phyloP scores from a whole-genome alignment of 2,888 invertebrate genomes.

The Drosophila macrothrix region DNA sequence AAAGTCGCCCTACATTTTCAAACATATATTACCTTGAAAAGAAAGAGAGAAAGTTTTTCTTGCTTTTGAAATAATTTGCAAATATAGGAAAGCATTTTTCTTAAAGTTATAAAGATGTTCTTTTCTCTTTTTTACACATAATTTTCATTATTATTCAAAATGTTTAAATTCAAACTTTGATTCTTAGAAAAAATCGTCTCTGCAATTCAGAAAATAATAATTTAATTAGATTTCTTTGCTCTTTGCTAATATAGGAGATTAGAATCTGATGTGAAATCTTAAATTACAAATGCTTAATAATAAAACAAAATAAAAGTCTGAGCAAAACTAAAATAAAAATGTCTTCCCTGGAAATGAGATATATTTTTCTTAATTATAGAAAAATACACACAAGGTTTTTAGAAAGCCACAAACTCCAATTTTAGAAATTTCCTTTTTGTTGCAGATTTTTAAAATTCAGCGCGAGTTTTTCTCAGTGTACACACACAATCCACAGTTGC shows the following conservation, averaged over 20 bases:
- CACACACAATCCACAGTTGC: slow-evolving; percentile 20
- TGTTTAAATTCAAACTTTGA: neutral
- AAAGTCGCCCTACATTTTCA: neutral
- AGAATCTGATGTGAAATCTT: neutral
- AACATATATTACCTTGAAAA: neutral
- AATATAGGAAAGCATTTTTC: neutral
- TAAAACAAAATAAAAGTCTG: neutral
- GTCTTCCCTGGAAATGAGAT: neutral
- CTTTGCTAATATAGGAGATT: neutral
- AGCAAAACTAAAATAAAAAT: neutral
- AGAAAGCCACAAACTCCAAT: neutral
- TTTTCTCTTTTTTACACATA: neutral
- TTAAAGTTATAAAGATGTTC: neutral
- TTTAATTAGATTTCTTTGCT: neutral
- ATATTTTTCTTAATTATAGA: neutral
- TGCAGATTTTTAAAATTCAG: neutral
- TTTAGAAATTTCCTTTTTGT: neutral
- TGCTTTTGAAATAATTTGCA: neutral
- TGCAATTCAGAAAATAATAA: neutral
- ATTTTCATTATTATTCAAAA: neutral
- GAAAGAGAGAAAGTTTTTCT: neutral
- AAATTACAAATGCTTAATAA: neutral
- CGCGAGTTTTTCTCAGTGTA: neutral
- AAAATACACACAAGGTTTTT: neutral
- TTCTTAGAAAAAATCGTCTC: neutral